phyloP scores from a whole-genome alignment of 2,113 vertebrate species.

The Climacteris rufus region DNA sequence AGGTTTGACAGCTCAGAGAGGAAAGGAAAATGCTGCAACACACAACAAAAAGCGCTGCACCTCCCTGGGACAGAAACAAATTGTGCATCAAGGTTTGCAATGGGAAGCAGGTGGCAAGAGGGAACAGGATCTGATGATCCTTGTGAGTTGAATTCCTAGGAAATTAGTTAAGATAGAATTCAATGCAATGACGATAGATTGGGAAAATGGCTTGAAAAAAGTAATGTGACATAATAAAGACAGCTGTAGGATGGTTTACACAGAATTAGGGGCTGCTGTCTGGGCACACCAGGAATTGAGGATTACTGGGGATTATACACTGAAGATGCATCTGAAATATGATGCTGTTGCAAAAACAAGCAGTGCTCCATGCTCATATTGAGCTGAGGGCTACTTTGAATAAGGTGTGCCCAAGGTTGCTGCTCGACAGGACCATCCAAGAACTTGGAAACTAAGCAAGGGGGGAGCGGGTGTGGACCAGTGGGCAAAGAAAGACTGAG shows the following conservation, averaged over 20 bases:
- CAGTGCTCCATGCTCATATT: background rate
- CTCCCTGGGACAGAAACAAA: background rate
- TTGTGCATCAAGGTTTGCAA: rapidly evolving
- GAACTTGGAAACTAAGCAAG: background rate
- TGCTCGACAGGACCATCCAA: background rate
- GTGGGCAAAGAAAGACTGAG: background rate
- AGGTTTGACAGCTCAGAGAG: background rate
- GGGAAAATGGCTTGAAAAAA: constrained; percentile 23
- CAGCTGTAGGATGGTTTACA: background rate
- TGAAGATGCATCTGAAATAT: constrained; percentile 23
- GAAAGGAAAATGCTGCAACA: background rate
- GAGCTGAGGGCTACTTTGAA: background rate
- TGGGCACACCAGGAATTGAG: constrained; percentile 11
- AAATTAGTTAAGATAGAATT: background rate
- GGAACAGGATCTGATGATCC: background rate
- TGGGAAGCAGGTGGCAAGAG: background rate
- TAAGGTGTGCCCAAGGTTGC: background rate
- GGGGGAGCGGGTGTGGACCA: background rate
- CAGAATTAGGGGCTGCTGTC: constrained; percentile 10
- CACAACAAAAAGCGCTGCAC: background rate
- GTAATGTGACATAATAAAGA: background rate
- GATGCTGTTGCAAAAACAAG: constrained; percentile 1
- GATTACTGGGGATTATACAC: constrained; percentile 31
- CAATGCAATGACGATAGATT: background rate
- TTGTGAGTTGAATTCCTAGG: background rate